Evolutionary conservation across 2,797 vertebrate genomes (phyloP).

Genomic region (Sebastes miniatus): DNA sequence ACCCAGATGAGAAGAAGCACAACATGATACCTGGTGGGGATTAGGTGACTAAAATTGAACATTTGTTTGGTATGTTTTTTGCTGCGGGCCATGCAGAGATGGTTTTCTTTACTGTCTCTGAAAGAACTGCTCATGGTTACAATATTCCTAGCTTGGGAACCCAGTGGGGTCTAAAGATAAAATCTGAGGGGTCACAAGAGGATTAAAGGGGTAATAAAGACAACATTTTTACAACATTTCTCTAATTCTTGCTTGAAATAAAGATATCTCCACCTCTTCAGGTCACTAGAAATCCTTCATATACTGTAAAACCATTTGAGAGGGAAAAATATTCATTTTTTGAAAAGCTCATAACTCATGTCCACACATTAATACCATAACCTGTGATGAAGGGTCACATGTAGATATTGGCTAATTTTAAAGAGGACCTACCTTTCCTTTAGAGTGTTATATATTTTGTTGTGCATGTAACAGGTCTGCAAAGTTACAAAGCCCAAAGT

Average conservation of each 20-base stretch:
- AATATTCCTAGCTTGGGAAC: background rate
- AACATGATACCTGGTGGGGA: conserved; percentile 24
- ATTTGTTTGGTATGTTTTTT: conserved; percentile 4
- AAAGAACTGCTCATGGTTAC: background rate
- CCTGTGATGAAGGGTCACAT: background rate
- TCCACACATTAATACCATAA: background rate
- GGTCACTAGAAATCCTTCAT: background rate
- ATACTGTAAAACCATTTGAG: too few relatives aligned
- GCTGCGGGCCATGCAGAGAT: background rate
- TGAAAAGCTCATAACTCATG: background rate
- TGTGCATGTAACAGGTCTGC: too few relatives aligned
- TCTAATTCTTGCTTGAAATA: background rate
- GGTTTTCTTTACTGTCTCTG: background rate
- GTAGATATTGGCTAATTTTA: background rate
- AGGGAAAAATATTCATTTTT: background rate
- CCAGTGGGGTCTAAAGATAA: background rate
- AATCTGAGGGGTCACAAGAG: background rate
- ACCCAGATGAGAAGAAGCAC: conserved; percentile 20
- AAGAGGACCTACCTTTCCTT: too few relatives aligned
- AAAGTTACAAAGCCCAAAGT: too few relatives aligned
- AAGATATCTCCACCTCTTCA: background rate
- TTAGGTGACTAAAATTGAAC: conserved; percentile 37
- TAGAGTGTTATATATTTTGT: too few relatives aligned
- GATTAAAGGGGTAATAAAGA: background rate
- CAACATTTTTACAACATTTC: background rate